Base-by-base conservation (phyloP, 2,888 invertebrate genomes). In the Chaitophorus viminalis region DNA sequence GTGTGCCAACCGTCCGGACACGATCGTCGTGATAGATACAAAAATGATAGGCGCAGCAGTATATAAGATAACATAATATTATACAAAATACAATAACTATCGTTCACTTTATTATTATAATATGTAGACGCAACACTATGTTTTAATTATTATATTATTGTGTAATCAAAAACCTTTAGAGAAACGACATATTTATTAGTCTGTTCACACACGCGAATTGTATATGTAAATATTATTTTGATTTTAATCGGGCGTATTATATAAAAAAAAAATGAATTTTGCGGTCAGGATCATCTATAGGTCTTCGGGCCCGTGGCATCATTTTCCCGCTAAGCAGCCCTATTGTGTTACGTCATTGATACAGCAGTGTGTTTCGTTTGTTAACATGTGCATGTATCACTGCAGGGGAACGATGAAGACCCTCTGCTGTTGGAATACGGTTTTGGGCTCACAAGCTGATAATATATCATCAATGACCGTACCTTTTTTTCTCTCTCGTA, bases 401-500 rank as follows among this genome's bases (percentile, higher is more conserved):
- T 33, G 79, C 78, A 39, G 79, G 79, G 65, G 79, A 79, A 79
- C 65, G 79, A 79, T n/a, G 79, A 79, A 79, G 79, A 79, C 79
- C 79, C 79, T 79, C 36, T 25, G 25, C 77, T 25, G 29, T 65
- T n/a, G 65, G 54, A 21, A 31, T 52, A 78, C 78, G 54, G 33
- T 60, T 60, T 60, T 21, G 60, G 60, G 25, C 60, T 60, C 70
- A 11, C 21, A 46, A 76, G 36, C 76, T 29, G 9, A 39, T 18
- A 60, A n/a, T n/a, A 54, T 21, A 31, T 11, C 8, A 54, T 6
- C 31, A 14, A 60, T 9, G 33, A 33, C 33, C 33, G 78, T 33
- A 25, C 21, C 60, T 60, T 60, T 60, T 60, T 21, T 60, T 60
- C 25, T 60, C 21, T 60, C 60, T 60, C 25, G 60, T 21, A 46